Evolutionary conservation across 2,888 invertebrate species (phyloP).

Genomic region (Epinotia ramella): DNA sequence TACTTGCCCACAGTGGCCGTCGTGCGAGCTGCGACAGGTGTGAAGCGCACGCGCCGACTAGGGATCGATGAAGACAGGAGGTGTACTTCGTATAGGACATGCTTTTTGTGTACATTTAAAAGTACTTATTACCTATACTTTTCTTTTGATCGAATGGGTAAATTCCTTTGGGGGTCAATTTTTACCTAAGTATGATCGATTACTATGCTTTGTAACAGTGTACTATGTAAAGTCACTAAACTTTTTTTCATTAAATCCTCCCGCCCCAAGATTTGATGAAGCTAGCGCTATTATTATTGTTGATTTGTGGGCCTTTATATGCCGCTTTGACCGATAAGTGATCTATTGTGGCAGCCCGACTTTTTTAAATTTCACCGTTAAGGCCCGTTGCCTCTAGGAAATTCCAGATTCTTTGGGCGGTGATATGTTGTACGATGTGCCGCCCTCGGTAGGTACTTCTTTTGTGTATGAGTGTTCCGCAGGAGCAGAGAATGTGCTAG

Average conservation of each 20-base stretch:
- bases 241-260: background rate
- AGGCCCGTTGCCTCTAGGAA: too few species aligned
- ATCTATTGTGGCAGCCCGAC: too few species aligned
- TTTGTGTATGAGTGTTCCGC: too few species aligned
- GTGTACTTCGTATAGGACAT: background rate
- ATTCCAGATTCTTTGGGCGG: too few species aligned
- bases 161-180: background rate
- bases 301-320: too few species aligned
- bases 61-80: background rate
- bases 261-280: too few species aligned
- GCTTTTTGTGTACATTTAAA: background rate
- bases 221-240: background rate
- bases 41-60: background rate
- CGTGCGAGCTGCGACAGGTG: constrained; percentile 12
- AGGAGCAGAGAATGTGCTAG: too few species aligned
- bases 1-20: background rate
- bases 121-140: background rate
- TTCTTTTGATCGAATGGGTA: background rate
- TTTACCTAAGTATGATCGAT: background rate
- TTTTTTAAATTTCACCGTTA: too few species aligned
- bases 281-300: too few species aligned
- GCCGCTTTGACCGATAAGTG: too few species aligned
- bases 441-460: too few species aligned
- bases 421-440: too few species aligned
- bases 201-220: background rate